Conservation (phyloP, 2,888 invertebrate genomes). For the Corythucha ciliata region DNA sequence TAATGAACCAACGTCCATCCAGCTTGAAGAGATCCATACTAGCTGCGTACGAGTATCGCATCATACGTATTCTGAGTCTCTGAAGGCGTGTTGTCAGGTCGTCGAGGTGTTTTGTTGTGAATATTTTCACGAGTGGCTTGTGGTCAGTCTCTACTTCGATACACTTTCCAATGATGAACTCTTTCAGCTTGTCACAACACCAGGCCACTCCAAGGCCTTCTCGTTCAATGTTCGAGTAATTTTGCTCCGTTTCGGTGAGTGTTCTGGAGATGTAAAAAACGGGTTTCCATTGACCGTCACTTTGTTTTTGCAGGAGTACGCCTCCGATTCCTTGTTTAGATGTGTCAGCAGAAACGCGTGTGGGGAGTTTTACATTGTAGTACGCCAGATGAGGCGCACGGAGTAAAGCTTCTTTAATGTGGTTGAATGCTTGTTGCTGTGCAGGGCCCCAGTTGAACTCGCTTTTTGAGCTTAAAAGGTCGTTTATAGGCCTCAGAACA, state of each 20-base stretch:
- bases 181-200: slow-evolving; percentile 2
- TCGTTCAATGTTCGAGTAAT: too few species aligned
- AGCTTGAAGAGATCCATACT: slow-evolving; percentile 12
- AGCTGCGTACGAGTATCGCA: background rate
- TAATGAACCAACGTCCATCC: slow-evolving; percentile 9
- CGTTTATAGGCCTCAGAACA: slow-evolving; percentile 16
- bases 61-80: slow-evolving; percentile 5
- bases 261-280: slow-evolving; percentile 7
- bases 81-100: slow-evolving; percentile 9
- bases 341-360: slow-evolving; percentile 6
- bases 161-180: slow-evolving; percentile 1
- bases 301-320: slow-evolving; percentile 8
- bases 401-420: slow-evolving; percentile 5
- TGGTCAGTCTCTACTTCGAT: slow-evolving; percentile 10
- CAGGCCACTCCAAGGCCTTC: too few species aligned
- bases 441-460: slow-evolving; percentile 15
- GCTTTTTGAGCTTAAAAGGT: slow-evolving; percentile 17
- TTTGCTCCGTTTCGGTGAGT: slow-evolving; percentile 5
- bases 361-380: background rate
- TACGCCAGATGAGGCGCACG: too few species aligned
- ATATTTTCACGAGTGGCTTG: slow-evolving; percentile 9
- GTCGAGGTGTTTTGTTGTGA: slow-evolving; percentile 13
- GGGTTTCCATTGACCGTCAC: background rate
- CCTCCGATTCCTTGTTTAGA: slow-evolving; percentile 1
- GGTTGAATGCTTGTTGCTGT: slow-evolving; percentile 15